Evolutionary conservation across 2,797 vertebrate species (phyloP).

Genomic region (Karalla daura): DNA sequence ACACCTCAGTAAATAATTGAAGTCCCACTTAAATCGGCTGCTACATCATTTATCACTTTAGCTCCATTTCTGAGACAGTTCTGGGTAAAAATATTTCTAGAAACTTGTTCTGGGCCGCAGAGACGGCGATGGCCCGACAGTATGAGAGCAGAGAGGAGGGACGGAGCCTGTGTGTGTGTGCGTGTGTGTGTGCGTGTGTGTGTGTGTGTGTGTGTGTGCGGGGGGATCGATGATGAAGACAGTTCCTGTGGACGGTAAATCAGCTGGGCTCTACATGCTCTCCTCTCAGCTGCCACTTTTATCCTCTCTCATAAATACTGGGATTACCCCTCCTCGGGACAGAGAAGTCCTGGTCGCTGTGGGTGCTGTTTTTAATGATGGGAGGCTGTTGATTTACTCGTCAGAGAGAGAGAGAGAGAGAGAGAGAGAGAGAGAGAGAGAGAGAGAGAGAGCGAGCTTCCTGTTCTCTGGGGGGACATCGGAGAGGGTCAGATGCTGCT

Average conservation of each 20-base stretch:
- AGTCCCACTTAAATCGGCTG: too few species aligned
- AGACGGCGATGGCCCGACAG: neutral
- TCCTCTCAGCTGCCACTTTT: conserved; percentile 35
- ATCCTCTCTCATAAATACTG: conserved; percentile 58
- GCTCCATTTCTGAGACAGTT: neutral
- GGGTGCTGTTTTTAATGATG: conserved; percentile 44
- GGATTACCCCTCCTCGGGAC: conserved; percentile 40
- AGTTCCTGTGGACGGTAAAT: conserved; percentile 48
- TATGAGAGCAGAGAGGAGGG: conserved; percentile 10
- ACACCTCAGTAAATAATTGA: too few species aligned
- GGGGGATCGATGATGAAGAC: conserved; percentile 51
- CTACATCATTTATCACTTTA: too few species aligned
- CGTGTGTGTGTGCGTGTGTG: too few species aligned
- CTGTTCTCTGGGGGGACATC: conserved; percentile 11
- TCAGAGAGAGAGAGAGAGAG: too few species aligned
- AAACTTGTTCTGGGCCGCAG: neutral
- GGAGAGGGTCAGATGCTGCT: neutral
- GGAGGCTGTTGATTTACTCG: conserved; percentile 41
- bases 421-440: too few species aligned
- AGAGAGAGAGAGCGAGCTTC: too few species aligned
- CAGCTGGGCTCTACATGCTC: conserved; percentile 39
- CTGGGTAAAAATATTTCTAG: neutral
- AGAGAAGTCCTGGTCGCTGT: conserved; percentile 11
- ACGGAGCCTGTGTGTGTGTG: too few species aligned
- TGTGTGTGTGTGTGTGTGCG: too few species aligned